Evolutionary conservation across 2,113 vertebrate species (phyloP).

Genomic region (Butorides virescens): DNA sequence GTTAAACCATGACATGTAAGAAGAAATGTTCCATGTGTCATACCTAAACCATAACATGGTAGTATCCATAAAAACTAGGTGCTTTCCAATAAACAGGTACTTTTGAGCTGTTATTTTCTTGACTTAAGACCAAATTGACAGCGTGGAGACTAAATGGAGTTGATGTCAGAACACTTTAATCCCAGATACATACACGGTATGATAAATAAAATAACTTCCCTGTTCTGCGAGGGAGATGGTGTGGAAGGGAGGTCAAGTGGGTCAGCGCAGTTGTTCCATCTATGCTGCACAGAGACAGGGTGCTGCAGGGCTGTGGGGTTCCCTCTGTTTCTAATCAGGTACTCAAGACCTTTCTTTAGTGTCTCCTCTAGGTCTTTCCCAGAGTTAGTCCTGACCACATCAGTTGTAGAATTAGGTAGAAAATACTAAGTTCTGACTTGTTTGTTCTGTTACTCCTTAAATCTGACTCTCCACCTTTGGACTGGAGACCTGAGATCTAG

Average conservation of each 20-base stretch:
- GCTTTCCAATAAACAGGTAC: background rate
- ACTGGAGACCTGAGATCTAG: background rate
- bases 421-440: background rate
- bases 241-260: background rate
- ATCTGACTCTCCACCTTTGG: background rate
- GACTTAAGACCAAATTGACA: background rate
- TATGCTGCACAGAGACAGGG: background rate
- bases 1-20: no score
- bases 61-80: background rate
- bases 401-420: background rate
- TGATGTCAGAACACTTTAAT: background rate
- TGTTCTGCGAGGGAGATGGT: rapidly evolving
- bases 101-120: background rate
- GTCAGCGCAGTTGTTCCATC: background rate
- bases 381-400: background rate
- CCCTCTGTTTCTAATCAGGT: background rate
- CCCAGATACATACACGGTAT: no score
- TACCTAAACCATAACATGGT: background rate
- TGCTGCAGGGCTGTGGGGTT: background rate
- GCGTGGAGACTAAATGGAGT: background rate
- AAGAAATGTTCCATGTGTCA: background rate
- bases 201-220: background rate
- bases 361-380: background rate
- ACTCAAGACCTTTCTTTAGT: no score
- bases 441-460: background rate